Base-by-base conservation (phyloP, 2,888 invertebrate species). In the Brachycybe producta region DNA sequence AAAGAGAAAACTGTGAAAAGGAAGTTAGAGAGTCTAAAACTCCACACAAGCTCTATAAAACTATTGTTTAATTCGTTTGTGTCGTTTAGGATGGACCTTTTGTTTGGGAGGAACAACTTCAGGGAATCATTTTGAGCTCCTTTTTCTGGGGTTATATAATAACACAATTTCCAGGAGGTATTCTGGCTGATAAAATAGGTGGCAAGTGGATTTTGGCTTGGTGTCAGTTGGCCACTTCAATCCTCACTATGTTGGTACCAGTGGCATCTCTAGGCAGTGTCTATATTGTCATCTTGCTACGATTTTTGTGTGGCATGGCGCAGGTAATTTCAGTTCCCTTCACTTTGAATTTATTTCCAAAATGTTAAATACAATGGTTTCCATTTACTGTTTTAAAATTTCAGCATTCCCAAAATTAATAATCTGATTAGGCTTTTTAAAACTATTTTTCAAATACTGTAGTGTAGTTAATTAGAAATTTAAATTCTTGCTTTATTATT, bases 91-190 rank as follows among this genome's bases (percentile, higher is more conserved):
- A 43, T 17, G 43, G 43, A 43, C 43, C 43, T 5, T 46, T 46
- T 23, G 36, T 35, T 2, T 46, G 46, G 46, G 46, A 46, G 23
- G 46, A 46, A 35, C 21, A 23, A 13, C 24, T 36, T 17, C 46
- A 36, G 21, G 46, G 46, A 23, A 34, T 46, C 24, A 46, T 46
- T 21, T 36, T 46, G 24, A 35, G 46, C 15, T 34, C 36, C 5
- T 46, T 24, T 24, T 46, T 46, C 24, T 46, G 46, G 46, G 46
- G 46, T 13, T 24, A 46, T 36, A n/a, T 35, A 15, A 23, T 23
- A 11, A n/a, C 36, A 7, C 46, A 46, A 27, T 1, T 36, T 34
- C 15, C 15, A 7, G 46, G 35, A 21, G 46, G 46, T 1, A 13
- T n/a, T 23, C 8, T 46, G 36, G 19, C 46, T 2, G 46, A 46